A percentile compares a stretch with the other conserved stretches of the same genome.
phyloP scores from a whole-genome alignment of 2,888 invertebrate species.

The Agrotis ipsilon region DNA sequence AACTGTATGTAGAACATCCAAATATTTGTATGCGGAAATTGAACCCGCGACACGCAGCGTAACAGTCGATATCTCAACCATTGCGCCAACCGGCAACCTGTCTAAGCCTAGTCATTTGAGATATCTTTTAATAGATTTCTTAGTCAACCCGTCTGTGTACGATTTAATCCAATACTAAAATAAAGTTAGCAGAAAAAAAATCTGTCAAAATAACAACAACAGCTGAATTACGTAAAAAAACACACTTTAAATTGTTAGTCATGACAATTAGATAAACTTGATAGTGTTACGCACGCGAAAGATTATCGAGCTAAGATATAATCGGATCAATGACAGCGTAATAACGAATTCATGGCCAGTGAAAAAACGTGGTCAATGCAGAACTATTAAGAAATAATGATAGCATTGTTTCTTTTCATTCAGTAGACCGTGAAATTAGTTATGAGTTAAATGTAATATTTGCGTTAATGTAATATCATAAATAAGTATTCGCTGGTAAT shows the following conservation, averaged over 20 bases:
- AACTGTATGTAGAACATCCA: no score
- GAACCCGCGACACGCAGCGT: no score
- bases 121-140: neutral
- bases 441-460: constrained; percentile 12
- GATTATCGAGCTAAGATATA: constrained; percentile 18
- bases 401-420: constrained; percentile 46
- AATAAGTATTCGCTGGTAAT: neutral
- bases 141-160: neutral
- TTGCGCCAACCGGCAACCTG: no score
- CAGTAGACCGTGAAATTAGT: constrained; percentile 36
- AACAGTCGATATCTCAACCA: no score
- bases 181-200: neutral
- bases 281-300: constrained; percentile 21
- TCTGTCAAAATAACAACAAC: neutral
- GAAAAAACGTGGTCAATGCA: constrained; percentile 34
- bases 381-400: constrained; percentile 27
- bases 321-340: constrained; percentile 24
- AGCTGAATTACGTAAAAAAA: neutral
- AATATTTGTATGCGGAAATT: no score
- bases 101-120: neutral
- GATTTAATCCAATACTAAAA: neutral
- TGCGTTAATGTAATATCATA: constrained; percentile 17
- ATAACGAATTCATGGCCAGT: constrained; percentile 37
- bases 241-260: neutral
- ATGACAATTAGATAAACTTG: neutral